A percentile compares a stretch with the other conserved stretches of the same genome.
phyloP scores from a whole-genome alignment of 2,113 vertebrate genomes.

The Pandion haliaetus region DNA sequence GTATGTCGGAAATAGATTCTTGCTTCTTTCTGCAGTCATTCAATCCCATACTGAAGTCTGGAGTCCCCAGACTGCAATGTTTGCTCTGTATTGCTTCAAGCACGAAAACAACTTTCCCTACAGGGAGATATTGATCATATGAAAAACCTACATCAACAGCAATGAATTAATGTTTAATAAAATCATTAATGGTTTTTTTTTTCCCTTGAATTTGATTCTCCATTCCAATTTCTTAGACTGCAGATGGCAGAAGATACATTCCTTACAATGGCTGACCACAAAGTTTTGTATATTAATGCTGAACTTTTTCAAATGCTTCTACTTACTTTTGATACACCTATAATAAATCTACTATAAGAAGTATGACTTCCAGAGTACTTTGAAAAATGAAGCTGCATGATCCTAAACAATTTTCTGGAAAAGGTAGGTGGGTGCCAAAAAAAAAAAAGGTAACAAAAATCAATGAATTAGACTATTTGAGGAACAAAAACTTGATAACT shows the following conservation, averaged over 20 bases:
- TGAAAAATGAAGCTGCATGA: background rate
- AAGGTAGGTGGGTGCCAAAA: background rate
- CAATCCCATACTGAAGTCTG: background rate
- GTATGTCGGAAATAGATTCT: background rate
- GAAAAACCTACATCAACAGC: background rate
- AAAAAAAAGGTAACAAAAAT: background rate
- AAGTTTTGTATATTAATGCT: background rate
- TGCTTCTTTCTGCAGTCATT: background rate
- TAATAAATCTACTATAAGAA: background rate
- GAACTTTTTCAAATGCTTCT: background rate
- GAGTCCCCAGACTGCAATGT: background rate
- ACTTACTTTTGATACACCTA: background rate
- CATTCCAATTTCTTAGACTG: background rate
- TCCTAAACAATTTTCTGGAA: background rate
- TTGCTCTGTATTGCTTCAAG: background rate
- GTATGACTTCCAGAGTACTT: background rate
- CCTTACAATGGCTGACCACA: background rate
- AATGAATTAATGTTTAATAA: no score
- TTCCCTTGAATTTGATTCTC: background rate
- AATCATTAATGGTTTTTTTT: background rate
- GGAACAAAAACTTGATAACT: background rate
- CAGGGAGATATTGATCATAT: background rate
- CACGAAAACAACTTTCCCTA: background rate
- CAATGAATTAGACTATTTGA: background rate
- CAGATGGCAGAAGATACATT: background rate